Evolutionary conservation across 1,140 invertebrate species (phyloP), one percentile per base, ranked within the genome.

Genomic region (Cotesia chilonis): DNA sequence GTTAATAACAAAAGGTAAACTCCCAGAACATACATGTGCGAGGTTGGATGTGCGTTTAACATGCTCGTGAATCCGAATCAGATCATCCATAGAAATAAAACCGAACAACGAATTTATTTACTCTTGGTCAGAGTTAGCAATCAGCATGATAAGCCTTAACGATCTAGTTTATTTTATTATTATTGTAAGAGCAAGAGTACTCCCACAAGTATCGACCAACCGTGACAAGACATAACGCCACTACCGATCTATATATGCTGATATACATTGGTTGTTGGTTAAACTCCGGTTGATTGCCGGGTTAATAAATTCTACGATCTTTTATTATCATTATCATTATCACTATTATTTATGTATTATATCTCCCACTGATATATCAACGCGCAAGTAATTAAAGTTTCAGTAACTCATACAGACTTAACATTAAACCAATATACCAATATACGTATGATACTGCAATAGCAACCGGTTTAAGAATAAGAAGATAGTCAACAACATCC

Each of bases 311-410:
- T 28, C 66, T 54, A 17, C 4, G 28, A 7, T 28, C 28, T 52
- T 6, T 66, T 54, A 14, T 66, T 41, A 51, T 66, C n/a, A 5
- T 17, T 14, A 17, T 17, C 17, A 17, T 17, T 17, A 38, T n/a
- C 47, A 14, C 14, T 28, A 28, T 28, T 28, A 28, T 28, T 28
- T 28, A 28, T 28, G 28, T 28, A 28, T 28, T 28, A 28, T 47
- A 47, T 65, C 38, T 64, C n/a, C 38, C 14, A 35, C 47, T 51
- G 20, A 14, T 41, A 28, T 37, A 41, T 66, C 64, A 66, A 66
- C 47, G 61, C 10, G 38, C 35, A 17, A 66, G 47, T 66, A 66
- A 66, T 66, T 66, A 41, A 66, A 66, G 64, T 66, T 66, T 66
- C 64, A 66, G 9, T 52, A 36, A 41, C 41, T 51, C 20, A 66